Base-by-base conservation (phyloP, 2,113 vertebrate species). In the Poecilia latipinna region DNA sequence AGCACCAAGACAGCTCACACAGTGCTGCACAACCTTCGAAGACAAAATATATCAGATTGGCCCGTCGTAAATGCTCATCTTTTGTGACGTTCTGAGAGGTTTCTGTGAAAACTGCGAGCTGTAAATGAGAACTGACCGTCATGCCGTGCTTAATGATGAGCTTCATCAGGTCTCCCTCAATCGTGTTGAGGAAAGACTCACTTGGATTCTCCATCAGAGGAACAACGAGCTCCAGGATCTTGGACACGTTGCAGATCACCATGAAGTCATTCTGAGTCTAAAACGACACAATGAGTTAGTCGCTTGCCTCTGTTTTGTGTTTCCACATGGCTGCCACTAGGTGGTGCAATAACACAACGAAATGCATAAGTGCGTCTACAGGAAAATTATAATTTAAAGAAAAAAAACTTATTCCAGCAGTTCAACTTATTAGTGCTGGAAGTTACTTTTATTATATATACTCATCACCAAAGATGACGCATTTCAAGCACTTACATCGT, bases 151-250 rank as follows among this genome's bases (percentile, higher is more conserved):
- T 99, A 89, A 99, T 97, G 83, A 99, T 98, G 19, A 99, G 97
- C 86, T 99, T 99, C 98, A 99, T 99, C 35, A 99, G 95, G 90
- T 99, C 98, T 93, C 99, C 98, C 92, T 99, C 98, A 60, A 98
- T 96, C 75, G 97, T 98, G 61, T 96, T 96, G 89, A 99, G 96
- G 86, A 99, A 99, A 19, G 95, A 98, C 89, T 98, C 98, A 76
- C 98, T 99, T 12, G 98, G 97, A 68, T 97, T 95, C 3, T 99
- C 98, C 95, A 99, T 97, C 64, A 99, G 90, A 0, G 98, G 98
- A 37, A 99, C 95, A 22, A 98, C 97, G 80, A 99, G 93, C 68
- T 99, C 98, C 85, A 99, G 87, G 85, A 99, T 99, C 93, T 99
- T 99, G 79, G 98, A 97, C 89, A 99, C 98, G 71, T 99, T 99